phyloP scores from a whole-genome alignment of 2,113 vertebrate species.

The Azemiops feae region DNA sequence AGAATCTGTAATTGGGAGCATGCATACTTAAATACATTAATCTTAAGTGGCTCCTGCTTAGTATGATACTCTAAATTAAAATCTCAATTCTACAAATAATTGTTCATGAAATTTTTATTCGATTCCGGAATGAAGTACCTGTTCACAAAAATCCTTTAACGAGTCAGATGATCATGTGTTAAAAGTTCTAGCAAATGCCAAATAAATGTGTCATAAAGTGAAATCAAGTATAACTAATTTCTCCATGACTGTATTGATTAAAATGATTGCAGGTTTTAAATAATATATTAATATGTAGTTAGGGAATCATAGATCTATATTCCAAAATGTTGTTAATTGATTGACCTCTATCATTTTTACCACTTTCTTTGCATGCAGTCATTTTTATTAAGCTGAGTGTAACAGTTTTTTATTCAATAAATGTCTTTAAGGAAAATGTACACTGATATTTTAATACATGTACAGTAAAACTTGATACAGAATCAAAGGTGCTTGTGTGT shows the following conservation, averaged over 20 bases:
- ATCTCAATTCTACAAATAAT: neutral
- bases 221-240: slow-evolving; percentile 7
- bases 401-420: slow-evolving; percentile 65
- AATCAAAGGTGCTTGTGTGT: slow-evolving; percentile 35
- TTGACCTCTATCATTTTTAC: slow-evolving; percentile 30
- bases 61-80: neutral
- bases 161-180: slow-evolving; percentile 35
- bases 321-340: slow-evolving; percentile 50
- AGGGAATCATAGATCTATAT: slow-evolving; percentile 43
- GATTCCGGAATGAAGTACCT: neutral
- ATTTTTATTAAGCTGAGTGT: slow-evolving; percentile 60
- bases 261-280: slow-evolving; percentile 39
- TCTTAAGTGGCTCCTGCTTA: slow-evolving; percentile 16
- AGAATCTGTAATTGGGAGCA: slow-evolving; percentile 14
- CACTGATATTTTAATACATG: slow-evolving; percentile 49
- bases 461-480: slow-evolving; percentile 44
- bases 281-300: slow-evolving; percentile 59
- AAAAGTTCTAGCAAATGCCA: slow-evolving; percentile 32
- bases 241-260: slow-evolving; percentile 42
- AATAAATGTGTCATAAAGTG: slow-evolving; percentile 36
- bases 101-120: neutral
- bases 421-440: slow-evolving; percentile 64
- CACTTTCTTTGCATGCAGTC: slow-evolving; percentile 53
- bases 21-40: neutral
- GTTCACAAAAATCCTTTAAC: neutral